Base-by-base conservation (phyloP, 2,888 invertebrate genomes). In the Oegoconia quadripuncta region DNA sequence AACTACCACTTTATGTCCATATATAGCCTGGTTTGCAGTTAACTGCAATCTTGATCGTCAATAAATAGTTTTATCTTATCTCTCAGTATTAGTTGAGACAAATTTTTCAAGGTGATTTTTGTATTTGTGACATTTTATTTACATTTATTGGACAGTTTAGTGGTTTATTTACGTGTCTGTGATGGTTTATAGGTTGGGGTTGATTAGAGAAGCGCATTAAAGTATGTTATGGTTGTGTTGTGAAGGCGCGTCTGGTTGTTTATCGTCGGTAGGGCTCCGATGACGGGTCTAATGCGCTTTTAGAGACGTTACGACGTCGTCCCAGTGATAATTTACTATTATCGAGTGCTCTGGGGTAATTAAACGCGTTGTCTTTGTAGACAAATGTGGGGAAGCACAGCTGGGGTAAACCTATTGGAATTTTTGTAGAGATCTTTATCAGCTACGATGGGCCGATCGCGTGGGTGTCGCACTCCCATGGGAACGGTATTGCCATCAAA, bases 131-230 rank as follows among this genome's bases (percentile, higher is more conserved):
- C 13, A 8, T 2, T 40, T 39, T 48, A 54, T 62, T 64, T 61
- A 58, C 48, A 53, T 53, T 44, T 35, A 39, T 47, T 51, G 46
- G 53, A 47, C 48, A 57, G 46, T 47, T 55, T 64, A 51, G 55
- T 50, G 55, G 60, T 59, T 62, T 61, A 65, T 65, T 64, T 60
- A 60, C 51, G 53, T 65, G 58, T 34, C 43, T 36, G 45, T 61
- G 60, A 62, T 60, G 59, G 57, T 64, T 65, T 63, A 63, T 57
- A 55, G 55, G 48, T n/a, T 54, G 49, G 46, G 55, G 59, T 59
- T 63, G 60, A 64, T 61, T 59, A 55, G 48, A 40, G 44, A 41
- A 45, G 46, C 39, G 48, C 54, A 51, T 65, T 59, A 61, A 60
- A 39, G 26, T 23, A 50, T 48, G 51, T 28, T 22, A 39, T 41